Base-by-base conservation (phyloP, 2,797 vertebrate species). In the Enteromius treurensis region DNA sequence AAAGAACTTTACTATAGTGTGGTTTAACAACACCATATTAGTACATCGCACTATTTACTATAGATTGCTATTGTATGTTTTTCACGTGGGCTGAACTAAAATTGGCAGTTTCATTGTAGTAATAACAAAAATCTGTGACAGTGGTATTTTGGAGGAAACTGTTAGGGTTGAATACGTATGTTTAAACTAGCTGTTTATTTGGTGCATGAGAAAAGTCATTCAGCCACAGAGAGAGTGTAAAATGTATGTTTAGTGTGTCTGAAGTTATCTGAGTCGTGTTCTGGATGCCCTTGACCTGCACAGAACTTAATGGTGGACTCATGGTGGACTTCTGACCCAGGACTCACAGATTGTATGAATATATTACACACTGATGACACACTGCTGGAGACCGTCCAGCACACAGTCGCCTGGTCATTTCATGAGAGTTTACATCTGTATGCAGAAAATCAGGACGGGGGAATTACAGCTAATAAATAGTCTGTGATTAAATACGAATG, bases 321-420 rank as follows among this genome's bases (percentile, higher is more conserved):
- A 29, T 17, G 14, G 47, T 40, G 45, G n/a, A 34, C 81, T 75
- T 60, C 70, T 82, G 80, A 82, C 45, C 60, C 32, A 19, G 34
- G 79, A 47, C 60, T 45, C 62, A n/a, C 37, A 32, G 40, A 60
- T 70, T 7, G 13, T 68, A 42, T 70, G 42, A 82, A 87, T 87
- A 82, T 87, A 86, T 88, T 86, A 85, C 81, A 83, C 77, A 23
- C 74, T 79, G 80, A 70, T 17, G 86, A 86, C 82, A 73, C n/a
- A 47, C 17, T 17, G 70, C 26, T 86, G 87, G 80, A 86, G 15
- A 29, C 6, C 13, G 26, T 82, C 85, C 85, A 88, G 37, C 40
- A 69, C 23, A 3, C 45, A 29, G 9, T 65, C 51, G 10, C 17
- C 9, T 34, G n/a, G 5, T 51, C 23, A 29, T 5, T 76, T 74